Percentiles rank a stretch among this genome's conserved stretches.
Evolutionary conservation across 2,797 vertebrate species (phyloP).

Genomic region (Antennarius maculatus): DNA sequence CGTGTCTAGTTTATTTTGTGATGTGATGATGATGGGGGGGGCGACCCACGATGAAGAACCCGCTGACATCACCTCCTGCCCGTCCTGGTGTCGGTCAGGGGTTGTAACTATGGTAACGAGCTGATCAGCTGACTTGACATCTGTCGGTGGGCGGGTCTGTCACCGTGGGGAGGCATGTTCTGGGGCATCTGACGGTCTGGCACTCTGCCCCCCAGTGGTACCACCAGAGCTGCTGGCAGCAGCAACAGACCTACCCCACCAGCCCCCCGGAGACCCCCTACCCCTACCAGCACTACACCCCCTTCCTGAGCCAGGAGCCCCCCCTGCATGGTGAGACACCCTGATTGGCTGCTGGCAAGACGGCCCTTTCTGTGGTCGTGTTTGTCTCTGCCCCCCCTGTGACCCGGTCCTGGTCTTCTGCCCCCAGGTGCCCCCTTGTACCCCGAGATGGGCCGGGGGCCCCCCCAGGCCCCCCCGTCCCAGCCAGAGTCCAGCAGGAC

Average conservation of each 20-base stretch:
- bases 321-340: constrained; percentile 49
- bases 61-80: too few relatives aligned
- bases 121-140: too few relatives aligned
- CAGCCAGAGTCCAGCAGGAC: constrained; percentile 61
- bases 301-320: constrained; percentile 72
- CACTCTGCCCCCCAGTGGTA: constrained; percentile 79
- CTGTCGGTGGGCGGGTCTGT: too few relatives aligned
- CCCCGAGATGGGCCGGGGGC: constrained; percentile 69
- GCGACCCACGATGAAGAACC: too few relatives aligned
- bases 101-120: too few relatives aligned
- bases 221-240: constrained; percentile 91
- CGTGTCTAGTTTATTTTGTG: too few relatives aligned
- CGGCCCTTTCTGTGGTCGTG: too few relatives aligned
- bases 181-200: background rate
- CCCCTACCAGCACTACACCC: constrained; percentile 75
- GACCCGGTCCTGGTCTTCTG: background rate
- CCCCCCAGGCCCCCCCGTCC: constrained; percentile 50
- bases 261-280: constrained; percentile 44
- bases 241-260: constrained; percentile 71
- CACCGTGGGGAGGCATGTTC: too few relatives aligned
- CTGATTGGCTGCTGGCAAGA: background rate
- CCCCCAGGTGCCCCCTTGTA: constrained; percentile 67
- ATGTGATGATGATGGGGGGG: too few relatives aligned
- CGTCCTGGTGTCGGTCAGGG: too few relatives aligned
- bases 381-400: too few relatives aligned